Base-by-base conservation (phyloP, 2,888 invertebrate genomes). In the Rhorus exstirpatorius region DNA sequence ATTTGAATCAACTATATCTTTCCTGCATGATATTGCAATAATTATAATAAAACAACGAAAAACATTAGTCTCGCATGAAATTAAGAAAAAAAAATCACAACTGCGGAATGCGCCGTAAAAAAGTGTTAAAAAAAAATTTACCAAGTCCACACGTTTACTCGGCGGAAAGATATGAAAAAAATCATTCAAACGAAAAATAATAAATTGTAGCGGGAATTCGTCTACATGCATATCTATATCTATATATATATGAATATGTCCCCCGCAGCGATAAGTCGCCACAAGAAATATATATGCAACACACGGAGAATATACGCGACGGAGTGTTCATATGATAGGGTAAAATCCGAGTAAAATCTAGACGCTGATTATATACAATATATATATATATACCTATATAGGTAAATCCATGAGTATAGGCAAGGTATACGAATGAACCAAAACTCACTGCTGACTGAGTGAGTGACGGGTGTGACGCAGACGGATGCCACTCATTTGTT, bases 401-500 rank as follows among this genome's bases (percentile, higher is more conserved):
- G n/a, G n/a, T n/a, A n/a, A n/a, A n/a, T n/a, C n/a, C n/a, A n/a
- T n/a, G n/a, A n/a, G n/a, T n/a, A n/a, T n/a, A n/a, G n/a, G n/a
- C n/a, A n/a, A n/a, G n/a, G n/a, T 31, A 3, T 31, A 41, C 41
- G 53, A 41, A 68, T 14, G 68, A 17, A n/a, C 21, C 53, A 6
- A 67, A 67, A 35, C 51, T 24, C 26, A 24, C 53, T 24, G 68
- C 53, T 38, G 68, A 90, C 89, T 89, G 88, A 89, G 87, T 85
- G 86, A 88, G 90, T 91, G 92, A 92, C 90, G 91, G 92, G 91
- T 92, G 91, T 92, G 92, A 92, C 92, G 90, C 90, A 92, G 92
- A 92, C 91, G 91, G 91, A 92, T 92, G 91, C 91, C 90, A 91
- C 91, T 92, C 92, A 91, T 92, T 92, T 92, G 92, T 92, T 92